Evolutionary conservation across 2,888 invertebrate genomes (phyloP), one percentile per base, ranked within the genome.

Genomic region (Steinernema carpocapsae): DNA sequence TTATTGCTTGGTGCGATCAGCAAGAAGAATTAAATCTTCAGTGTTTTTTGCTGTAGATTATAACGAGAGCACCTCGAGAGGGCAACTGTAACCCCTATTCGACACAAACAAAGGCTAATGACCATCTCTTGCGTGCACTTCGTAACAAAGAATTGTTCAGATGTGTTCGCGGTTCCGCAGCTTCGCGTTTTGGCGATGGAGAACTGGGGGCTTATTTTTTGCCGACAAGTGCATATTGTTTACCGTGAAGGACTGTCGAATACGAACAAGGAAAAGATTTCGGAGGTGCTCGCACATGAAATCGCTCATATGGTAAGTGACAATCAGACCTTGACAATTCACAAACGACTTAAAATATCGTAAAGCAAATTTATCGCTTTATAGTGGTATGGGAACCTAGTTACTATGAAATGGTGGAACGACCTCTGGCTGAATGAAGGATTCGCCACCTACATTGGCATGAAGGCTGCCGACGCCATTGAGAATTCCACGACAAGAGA

Each of bases 401-500:
- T 70, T 22, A 70, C 70, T 42, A 45, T 70, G 64, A 26, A 64
- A 17, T 45, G 70, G 45, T 70, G 70, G 70, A 45, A 70, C 10
- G 70, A 70, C 45, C 70, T 70, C 10, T 70, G 70, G 70, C 45
- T 70, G 70, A 70, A 70, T 43, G 70, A 70, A 43, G 70, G 45
- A 19, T 70, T 72, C 52, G 48, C 72, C 19, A 42, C 48, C 1
- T 45, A 45, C 45, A 45, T 72, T 22, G 46, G 52, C 37, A 37
- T 48, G 52, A 72, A 56, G 19, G 56, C 72, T 1, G 46, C 46
- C 24, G 72, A 72, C 52, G 42, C 48, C 1, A 56, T 72, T 37
- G 77, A 77, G 56, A 77, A 77, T 43, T 74, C 76, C 26, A 80
- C 79, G 3, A 74, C 74, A 51, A 22, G 78, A 78, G 75, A 76